Percentiles rank a stretch among this genome's conserved stretches.
Evolutionary conservation across 2,888 invertebrate species (phyloP).

Genomic region (Hesperia comma): DNA sequence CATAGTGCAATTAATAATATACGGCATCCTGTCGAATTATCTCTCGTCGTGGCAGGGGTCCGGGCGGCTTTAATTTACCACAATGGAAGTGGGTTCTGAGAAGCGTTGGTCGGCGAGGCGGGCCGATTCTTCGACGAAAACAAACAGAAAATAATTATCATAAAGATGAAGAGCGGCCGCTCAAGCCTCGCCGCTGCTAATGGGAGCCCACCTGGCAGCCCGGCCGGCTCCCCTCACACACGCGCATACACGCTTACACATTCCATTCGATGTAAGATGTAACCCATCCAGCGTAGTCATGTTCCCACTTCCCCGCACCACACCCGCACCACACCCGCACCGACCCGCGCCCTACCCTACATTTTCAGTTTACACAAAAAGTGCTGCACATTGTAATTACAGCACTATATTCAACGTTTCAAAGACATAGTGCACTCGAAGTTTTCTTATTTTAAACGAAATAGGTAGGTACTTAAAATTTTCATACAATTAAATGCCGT

Average conservation of each 20-base stretch:
- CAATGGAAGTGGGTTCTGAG: constrained; percentile 83
- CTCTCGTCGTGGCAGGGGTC: constrained; percentile 83
- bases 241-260: constrained; percentile 46
- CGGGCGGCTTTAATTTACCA: constrained; percentile 83
- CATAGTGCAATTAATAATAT: constrained; percentile 85
- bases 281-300: constrained; percentile 49
- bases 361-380: constrained; percentile 21
- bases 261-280: constrained; percentile 48
- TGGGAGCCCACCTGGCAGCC: constrained; percentile 81
- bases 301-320: constrained; percentile 31
- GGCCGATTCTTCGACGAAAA: constrained; percentile 82
- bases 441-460: not conserved
- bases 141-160: constrained; percentile 85
- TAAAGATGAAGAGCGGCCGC: constrained; percentile 84
- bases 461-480: too few species aligned
- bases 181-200: constrained; percentile 78
- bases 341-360: constrained; percentile 13
- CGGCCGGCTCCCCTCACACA: constrained; percentile 47
- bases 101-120: constrained; percentile 79
- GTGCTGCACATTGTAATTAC: not conserved
- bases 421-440: not conserved
- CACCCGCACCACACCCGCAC: not conserved
- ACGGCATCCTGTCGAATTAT: constrained; percentile 84
- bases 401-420: not conserved
- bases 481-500: too few species aligned